A percentile compares a stretch with the other conserved stretches of the same genome.
Evolutionary conservation across 2,113 vertebrate species (phyloP).

Genomic region (Peromyscus californicus): DNA sequence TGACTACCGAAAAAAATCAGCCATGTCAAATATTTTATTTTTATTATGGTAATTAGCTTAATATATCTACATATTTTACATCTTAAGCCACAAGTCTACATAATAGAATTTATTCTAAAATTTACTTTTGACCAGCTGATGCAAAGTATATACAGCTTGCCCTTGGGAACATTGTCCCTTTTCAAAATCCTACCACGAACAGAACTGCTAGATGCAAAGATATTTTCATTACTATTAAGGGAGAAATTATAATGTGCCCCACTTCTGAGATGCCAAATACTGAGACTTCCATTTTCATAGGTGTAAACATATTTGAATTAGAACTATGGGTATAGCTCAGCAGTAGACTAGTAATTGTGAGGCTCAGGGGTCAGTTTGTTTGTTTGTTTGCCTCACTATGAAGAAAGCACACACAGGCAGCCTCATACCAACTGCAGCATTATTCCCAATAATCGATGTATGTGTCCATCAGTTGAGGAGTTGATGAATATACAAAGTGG

Average conservation of each 20-base stretch:
- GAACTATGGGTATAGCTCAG: neutral
- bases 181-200: slow-evolving; percentile 16
- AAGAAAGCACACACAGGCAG: neutral
- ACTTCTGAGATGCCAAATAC: neutral
- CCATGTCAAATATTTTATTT: neutral
- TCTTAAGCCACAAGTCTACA: neutral
- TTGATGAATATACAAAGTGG: too few species aligned
- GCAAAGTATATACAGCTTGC: neutral
- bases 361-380: neutral
- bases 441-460: neutral
- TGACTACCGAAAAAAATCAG: neutral
- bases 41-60: neutral
- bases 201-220: slow-evolving; percentile 12
- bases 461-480: neutral
- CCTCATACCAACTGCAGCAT: neutral
- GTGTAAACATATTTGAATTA: neutral
- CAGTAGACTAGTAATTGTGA: neutral
- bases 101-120: neutral
- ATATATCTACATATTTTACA: neutral
- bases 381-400: neutral
- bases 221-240: slow-evolving; percentile 25
- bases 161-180: slow-evolving; percentile 26
- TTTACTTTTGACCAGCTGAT: neutral
- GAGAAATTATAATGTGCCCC: neutral
- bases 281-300: neutral